These are phyloP conservation scores for Lepidurus couesii DNA, from an alignment of 1,140 invertebrate species.

Conservation along the genomic window DNA sequence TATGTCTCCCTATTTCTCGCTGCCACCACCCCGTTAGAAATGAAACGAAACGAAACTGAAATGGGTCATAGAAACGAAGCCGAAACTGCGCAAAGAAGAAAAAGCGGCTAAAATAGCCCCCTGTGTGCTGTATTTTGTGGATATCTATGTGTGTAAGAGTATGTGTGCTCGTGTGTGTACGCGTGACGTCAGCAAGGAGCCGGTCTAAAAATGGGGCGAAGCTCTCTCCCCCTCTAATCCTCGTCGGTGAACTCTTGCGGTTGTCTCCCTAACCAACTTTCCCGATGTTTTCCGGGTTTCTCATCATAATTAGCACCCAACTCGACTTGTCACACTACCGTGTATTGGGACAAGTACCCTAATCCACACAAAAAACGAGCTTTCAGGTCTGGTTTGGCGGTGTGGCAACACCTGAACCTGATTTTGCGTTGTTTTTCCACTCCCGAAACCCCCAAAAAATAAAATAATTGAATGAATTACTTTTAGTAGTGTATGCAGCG, in stretches of 20 bases:
- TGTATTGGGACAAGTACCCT: neutral
- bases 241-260: neutral
- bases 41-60: neutral
- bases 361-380: too few species aligned
- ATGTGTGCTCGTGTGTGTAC: constrained; percentile 2
- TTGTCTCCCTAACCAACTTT: constrained; percentile 10
- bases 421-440: too few species aligned
- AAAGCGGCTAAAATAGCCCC: neutral
- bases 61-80: neutral
- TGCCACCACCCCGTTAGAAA: too few species aligned
- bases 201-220: constrained; percentile 21
- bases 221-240: constrained; percentile 1
- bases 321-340: neutral
- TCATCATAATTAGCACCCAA: neutral
- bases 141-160: neutral
- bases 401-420: too few species aligned
- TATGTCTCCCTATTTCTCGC: too few species aligned
- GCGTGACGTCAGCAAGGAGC: neutral
- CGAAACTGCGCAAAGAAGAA: neutral
- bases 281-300: neutral
- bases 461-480: too few species aligned
- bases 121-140: neutral
- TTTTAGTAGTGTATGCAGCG: too few species aligned
- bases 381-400: too few species aligned
- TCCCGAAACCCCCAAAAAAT: too few species aligned